Base-by-base conservation (phyloP, 2,888 invertebrate species). In the Gymnoscelis rufifasciata region DNA sequence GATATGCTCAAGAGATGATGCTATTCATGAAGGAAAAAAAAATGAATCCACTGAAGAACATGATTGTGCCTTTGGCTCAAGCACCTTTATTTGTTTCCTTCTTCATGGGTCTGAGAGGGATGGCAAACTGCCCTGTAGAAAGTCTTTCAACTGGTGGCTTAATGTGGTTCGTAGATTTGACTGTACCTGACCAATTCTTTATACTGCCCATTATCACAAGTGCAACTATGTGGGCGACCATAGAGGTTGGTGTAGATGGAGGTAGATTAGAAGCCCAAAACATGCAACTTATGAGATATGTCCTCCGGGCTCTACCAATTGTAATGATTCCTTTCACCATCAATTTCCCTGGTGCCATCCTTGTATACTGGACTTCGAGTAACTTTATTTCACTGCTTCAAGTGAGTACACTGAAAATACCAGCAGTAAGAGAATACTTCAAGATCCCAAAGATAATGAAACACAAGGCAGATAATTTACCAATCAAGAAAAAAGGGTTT, bases 151-250 rank as follows among this genome's bases (percentile, higher is more conserved):
- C 91, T 0, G 99, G 99, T 23, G 99, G 99, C 0, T 58, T 96
- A 1, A 92, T 90, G 63, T 99, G 99, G 99, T 98, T 99, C 74
- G 87, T 91, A 2, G 97, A 99, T 89, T 90, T 99, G 33, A 97
- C 98, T 0, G 76, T 96, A 7, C 90, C 94, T 1, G 99, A 99
- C 88, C 98, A 97, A 35, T 95, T 90, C 75, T 98, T 93, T 68
- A 56, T 95, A 8, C 83, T 99, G 44, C 99, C 99, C 0, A 4
- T 97, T 0, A 87, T 97, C 38, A 98, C 98, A 0, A 93, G 95
- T 75, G 80, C 90, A 0, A 97, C 98, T 0, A 83, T 99, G 65
- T 93, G 91, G 74, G 78, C 93, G 0, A 97, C 97, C 1, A 92
- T 98, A 42, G 95, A 96, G 63, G 62, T 95, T 14, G 96, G 97